phyloP scores from a whole-genome alignment of 2,888 invertebrate genomes.

The Nephrotoma appendiculata region DNA sequence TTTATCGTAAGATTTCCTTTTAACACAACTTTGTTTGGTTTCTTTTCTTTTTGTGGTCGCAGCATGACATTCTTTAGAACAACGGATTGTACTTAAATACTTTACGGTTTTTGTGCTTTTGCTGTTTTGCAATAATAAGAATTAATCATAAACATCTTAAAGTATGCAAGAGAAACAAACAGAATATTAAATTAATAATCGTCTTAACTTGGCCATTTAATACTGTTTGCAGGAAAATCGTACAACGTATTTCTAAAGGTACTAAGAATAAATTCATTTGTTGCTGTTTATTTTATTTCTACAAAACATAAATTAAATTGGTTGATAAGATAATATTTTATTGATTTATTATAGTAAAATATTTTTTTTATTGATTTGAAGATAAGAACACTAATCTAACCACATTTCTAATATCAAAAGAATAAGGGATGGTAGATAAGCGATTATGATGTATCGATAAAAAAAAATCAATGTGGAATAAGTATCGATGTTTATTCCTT shows the following conservation, averaged over 20 bases:
- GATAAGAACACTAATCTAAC: background rate
- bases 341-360: background rate
- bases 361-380: background rate
- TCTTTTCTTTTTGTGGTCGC: background rate
- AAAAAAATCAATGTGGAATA: background rate
- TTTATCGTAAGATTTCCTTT: background rate
- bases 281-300: background rate
- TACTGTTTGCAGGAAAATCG: background rate
- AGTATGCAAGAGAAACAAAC: background rate
- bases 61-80: background rate
- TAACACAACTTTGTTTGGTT: background rate
- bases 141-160: background rate
- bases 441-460: background rate
- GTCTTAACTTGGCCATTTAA: background rate
- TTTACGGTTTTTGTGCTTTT: background rate
- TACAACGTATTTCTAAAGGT: background rate
- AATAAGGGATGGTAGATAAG: background rate
- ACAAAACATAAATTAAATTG: background rate
- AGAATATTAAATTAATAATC: background rate
- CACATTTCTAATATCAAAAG: background rate
- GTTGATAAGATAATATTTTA: background rate
- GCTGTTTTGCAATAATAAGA: background rate
- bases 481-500: background rate
- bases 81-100: background rate
- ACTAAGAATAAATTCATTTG: background rate